A percentile compares a stretch with the other conserved stretches of the same genome.
Evolutionary conservation across 2,113 vertebrate species (phyloP).

Genomic region (Synodontis membranacea): DNA sequence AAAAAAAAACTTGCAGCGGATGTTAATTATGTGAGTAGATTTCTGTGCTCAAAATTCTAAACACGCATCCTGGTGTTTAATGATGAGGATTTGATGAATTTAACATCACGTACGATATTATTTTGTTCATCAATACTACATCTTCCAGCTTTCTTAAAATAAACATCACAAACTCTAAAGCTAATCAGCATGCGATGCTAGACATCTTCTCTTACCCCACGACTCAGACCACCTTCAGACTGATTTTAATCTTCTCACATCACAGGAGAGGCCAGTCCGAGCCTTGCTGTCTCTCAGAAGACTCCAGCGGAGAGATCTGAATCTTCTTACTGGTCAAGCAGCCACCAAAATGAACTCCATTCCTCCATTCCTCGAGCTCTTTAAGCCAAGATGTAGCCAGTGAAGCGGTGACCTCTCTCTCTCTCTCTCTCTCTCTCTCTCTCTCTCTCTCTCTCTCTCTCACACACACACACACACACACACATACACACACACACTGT

Average conservation of each 20-base stretch:
- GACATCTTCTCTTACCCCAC: background rate
- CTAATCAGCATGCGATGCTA: background rate
- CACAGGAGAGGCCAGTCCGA: background rate
- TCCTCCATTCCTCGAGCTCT: conserved; percentile 49
- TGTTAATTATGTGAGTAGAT: background rate
- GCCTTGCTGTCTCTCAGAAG: conserved; percentile 6
- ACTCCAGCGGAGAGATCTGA: background rate
- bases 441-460: conserved; percentile 34
- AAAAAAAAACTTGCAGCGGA: too few species aligned
- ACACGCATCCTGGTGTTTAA: background rate
- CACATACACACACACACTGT: conserved; percentile 51
- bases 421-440: conserved; percentile 47
- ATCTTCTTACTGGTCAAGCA: conserved; percentile 40
- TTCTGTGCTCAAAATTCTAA: background rate
- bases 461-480: too few species aligned
- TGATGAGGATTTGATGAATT: background rate
- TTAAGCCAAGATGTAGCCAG: conserved; percentile 54
- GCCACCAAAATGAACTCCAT: conserved; percentile 51
- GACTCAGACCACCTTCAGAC: background rate
- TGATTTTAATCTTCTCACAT: background rate
- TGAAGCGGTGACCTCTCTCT: conserved; percentile 63
- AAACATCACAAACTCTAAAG: background rate
- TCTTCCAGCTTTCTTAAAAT: background rate
- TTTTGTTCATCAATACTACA: background rate
- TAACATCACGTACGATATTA: background rate